Percentiles rank a stretch among this genome's conserved stretches.
Conservation (phyloP, 2,888 invertebrate genomes). For the Helicoverpa assulta region DNA sequence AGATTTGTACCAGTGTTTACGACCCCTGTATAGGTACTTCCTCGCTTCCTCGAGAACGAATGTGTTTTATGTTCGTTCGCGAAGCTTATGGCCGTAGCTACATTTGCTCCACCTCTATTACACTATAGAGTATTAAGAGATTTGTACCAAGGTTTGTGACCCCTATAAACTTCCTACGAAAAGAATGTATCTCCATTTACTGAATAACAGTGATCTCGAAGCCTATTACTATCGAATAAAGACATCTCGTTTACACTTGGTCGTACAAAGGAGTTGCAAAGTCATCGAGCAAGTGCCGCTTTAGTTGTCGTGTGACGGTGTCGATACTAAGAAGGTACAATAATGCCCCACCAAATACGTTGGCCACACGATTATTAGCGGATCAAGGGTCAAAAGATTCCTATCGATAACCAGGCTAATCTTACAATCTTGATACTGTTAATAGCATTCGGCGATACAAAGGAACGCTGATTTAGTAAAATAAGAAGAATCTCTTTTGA, state of each 20-base stretch:
- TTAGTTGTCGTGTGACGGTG: constrained; percentile 67
- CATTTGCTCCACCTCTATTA: constrained; percentile 3
- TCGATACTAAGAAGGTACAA: constrained; percentile 77
- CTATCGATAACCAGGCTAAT: constrained; percentile 79
- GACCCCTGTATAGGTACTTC: constrained; percentile 9
- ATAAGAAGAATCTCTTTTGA: constrained; percentile 50
- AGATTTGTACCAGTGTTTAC: constrained; percentile 36
- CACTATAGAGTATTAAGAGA: neutral
- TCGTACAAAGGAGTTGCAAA: constrained; percentile 47
- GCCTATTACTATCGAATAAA: constrained; percentile 43
- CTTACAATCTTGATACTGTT: constrained; percentile 68
- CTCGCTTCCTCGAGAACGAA: constrained; percentile 15
- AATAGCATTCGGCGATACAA: constrained; percentile 64
- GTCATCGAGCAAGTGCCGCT: constrained; percentile 66
- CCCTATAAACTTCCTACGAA: neutral
- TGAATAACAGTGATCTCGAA: constrained; percentile 22
- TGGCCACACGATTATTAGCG: constrained; percentile 83
- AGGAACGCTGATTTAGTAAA: constrained; percentile 56
- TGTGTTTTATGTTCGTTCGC: constrained; percentile 30
- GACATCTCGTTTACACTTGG: constrained; percentile 53
- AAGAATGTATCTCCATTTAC: neutral
- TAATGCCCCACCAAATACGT: constrained; percentile 74
- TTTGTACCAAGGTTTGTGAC: constrained; percentile 3
- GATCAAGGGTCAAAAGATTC: constrained; percentile 84
- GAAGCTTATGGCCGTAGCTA: constrained; percentile 13